Base-by-base conservation (phyloP, 2,888 invertebrate genomes). In the Zhengitettix transpicula region DNA sequence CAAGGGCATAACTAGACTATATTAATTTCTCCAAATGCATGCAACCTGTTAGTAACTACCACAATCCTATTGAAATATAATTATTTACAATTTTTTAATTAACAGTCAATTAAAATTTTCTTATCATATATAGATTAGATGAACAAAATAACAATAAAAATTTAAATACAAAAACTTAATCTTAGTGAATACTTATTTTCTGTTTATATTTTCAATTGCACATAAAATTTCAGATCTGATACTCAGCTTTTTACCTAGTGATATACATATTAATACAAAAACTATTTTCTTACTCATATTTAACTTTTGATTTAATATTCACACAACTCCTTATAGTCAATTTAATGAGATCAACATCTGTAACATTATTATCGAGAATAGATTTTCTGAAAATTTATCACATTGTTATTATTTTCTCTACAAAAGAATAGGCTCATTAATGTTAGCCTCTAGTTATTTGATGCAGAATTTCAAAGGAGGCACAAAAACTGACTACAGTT, bases 31-130 rank as follows among this genome's bases (percentile, higher is more conserved):
- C 47, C 47, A 14, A 47, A 47, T 47, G n/a, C 47, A 52, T 57
- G 52, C 57, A 44, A 55, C 52, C 52, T 54, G 60, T 60, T 60
- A 60, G 60, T 56, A 42, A 57, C 60, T 54, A 57, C 60, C 60
- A 60, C 60, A 60, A 60, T 53, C 57, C 57, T 53, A 60, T 53
- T 40, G 56, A 15, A 41, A 52, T 41, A 57, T 44, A 57, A 56
- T 60, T 42, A 53, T 52, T 44, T 52, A 5, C 17, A 41, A 40
- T 40, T n/a, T n/a, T 40, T 40, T 14, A 40, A 55, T 14, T 53
- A n/a, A 17, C 14, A 12, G n/a, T 14, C 47, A 47, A n/a, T 14
- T 12, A 47, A 14, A 47, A 47, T 47, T 47, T 47, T 14, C n/a
- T n/a, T 47, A n/a, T n/a, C n/a, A n/a, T 14, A 47, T 12, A n/a